These are phyloP conservation scores for Sitophilus oryzae DNA, from an alignment of 1,140 invertebrate species.

Conservation along the genomic window DNA sequence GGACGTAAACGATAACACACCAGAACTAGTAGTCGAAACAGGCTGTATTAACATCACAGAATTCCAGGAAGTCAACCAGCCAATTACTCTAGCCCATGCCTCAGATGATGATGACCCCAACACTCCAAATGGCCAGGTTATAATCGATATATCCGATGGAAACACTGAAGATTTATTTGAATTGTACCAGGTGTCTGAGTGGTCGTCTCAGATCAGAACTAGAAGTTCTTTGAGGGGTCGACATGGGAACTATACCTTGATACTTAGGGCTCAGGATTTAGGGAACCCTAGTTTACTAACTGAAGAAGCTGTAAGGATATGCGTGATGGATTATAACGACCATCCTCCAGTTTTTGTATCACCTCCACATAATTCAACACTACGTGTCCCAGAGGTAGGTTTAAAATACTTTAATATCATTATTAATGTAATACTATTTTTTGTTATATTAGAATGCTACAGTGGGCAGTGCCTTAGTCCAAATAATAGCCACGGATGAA, in stretches of 20 bases:
- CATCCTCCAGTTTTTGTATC: slow-evolving; percentile 80
- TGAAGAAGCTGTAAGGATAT: slow-evolving; percentile 64
- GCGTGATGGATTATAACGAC: slow-evolving; percentile 86
- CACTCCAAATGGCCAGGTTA: slow-evolving; percentile 67
- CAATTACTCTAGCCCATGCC: slow-evolving; percentile 67
- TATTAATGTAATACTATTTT: neutral
- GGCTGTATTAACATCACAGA: slow-evolving; percentile 76
- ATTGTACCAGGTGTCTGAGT: slow-evolving; percentile 68
- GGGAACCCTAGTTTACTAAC: slow-evolving; percentile 66
- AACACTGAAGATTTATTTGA: slow-evolving; percentile 63
- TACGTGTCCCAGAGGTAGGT: slow-evolving; percentile 75
- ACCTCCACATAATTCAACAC: slow-evolving; percentile 80
- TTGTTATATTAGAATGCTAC: slow-evolving; percentile 65
- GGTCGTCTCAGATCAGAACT: slow-evolving; percentile 66
- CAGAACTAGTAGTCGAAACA: slow-evolving; percentile 60
- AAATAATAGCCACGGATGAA: slow-evolving; percentile 77
- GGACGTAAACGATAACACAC: slow-evolving; percentile 83
- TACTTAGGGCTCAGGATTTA: slow-evolving; percentile 68
- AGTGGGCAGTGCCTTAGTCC: slow-evolving; percentile 69
- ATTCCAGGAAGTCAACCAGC: slow-evolving; percentile 76
- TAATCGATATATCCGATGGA: slow-evolving; percentile 38
- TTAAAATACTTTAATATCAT: neutral
- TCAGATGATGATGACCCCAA: slow-evolving; percentile 76
- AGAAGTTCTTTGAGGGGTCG: slow-evolving; percentile 67
- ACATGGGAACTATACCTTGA: slow-evolving; percentile 80